Base-by-base conservation (phyloP, 1,140 invertebrate genomes). In the Asobara japonica region DNA sequence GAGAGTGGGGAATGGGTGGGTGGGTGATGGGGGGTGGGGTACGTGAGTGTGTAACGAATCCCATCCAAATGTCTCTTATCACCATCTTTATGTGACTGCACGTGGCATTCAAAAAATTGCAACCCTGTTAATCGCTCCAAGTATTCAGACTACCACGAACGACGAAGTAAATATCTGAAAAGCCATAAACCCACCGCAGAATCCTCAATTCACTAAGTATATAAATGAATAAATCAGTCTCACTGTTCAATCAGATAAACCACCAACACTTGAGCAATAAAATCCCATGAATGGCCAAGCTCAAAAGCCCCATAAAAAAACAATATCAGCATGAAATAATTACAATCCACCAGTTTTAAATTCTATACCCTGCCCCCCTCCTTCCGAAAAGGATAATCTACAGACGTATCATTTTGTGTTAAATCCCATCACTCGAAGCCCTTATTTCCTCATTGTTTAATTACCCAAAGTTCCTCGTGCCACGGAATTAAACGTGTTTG, bases 401-500 rank as follows among this genome's bases (percentile, higher is more conserved):
- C 16, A 68, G 41, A 27, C 10, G 65, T 33, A 56, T 33, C 41
- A 45, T 65, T 11, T n/a, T 6, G 13, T 18, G 41, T 25, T 65
- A 5, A 25, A 65, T n/a, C 27, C 41, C 41, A 45, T 7, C 33
- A 60, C 20, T 36, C 18, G 38, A 61, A 25, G 48, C 48, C n/a
- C 56, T 48, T 36, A 70, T 64, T 70, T 45, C 30, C 33, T 64
- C 51, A 36, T 25, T 36, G 69, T 64, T 70, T 70, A 70, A 70
- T 70, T 64, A 70, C 60, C 36, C 60, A 30, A 41, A 27, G 62
- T 70, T 22, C 22, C 51, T 70, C 56, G 56, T 64, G 56, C 36
- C 60, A 18, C 45, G 60, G 22, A 70, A 70, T 70, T 70, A 70
- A 70, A 64, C 56, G 41, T 70, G 60, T 70, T 64, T 70, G 61